Conservation (phyloP, 2,113 vertebrate species). For the Hassar affinis region DNA sequence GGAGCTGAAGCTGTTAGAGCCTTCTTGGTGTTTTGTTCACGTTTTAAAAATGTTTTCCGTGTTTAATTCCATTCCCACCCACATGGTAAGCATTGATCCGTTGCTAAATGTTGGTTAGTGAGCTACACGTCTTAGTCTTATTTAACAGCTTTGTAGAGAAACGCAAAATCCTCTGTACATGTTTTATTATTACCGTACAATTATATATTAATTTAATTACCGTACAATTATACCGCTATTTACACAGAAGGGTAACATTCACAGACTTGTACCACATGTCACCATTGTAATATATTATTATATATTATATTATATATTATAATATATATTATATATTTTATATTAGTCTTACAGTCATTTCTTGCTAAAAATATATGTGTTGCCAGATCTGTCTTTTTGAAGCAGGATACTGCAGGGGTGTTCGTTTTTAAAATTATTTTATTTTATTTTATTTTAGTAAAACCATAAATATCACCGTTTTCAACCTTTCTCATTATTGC, state of each 20-base stretch:
- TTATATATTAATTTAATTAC: background rate
- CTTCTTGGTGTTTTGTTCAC: background rate
- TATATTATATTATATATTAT: no score
- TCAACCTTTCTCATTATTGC: background rate
- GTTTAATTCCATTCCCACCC: conserved; percentile 74
- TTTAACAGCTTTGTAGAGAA: background rate
- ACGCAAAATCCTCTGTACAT: background rate
- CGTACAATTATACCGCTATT: background rate
- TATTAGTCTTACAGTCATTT: background rate
- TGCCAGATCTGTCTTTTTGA: background rate
- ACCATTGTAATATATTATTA: background rate
- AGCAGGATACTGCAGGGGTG: no score
- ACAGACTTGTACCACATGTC: background rate
- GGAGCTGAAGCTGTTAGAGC: background rate
- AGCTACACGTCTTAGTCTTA: no score
- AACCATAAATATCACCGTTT: no score
- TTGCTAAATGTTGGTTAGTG: background rate
- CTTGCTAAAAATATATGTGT: background rate
- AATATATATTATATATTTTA: no score
- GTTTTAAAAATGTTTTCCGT: conserved; percentile 64
- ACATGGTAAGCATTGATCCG: conserved; percentile 69
- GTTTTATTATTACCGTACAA: background rate
- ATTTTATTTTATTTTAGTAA: no score
- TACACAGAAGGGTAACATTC: no score
- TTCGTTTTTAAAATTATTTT: no score